Evolutionary conservation across 2,888 invertebrate species (phyloP), one percentile per base, ranked within the genome.

Genomic region (Liposcelis brunnea): DNA sequence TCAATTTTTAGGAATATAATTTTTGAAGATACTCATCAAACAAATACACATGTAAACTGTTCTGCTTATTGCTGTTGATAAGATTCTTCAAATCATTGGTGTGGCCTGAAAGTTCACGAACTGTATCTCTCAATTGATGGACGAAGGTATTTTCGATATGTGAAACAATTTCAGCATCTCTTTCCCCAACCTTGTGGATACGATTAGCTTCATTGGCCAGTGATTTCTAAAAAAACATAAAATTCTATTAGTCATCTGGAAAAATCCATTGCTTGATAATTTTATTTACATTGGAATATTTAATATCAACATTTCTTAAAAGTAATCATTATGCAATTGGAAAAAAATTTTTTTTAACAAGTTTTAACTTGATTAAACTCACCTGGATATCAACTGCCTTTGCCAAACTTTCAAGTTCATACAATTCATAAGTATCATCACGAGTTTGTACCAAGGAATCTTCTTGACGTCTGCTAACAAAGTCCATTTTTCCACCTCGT

Each of bases 61-160:
- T 64, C 54, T 80, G 77, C 50, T 66, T 64, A 48, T 66, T 62
- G 38, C 64, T 62, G 12, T 48, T 43, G 50, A 81, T 66, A 57
- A 85, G 66, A 45, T 69, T 69, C 59, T 75, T 74, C 56, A 86
- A 68, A 62, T 86, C 85, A 12, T 70, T 68, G 47, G 75, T 71
- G 63, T 82, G 73, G 2, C 86, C 86, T 16, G 85, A 74, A 26
- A 86, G 61, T 35, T 71, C 66, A 36, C 86, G 72, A 53, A 87
- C 71, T 10, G 62, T 67, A 42, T 75, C 69, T 1, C 80, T 66
- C 44, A 85, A 81, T 48, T 74, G 63, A 55, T 75, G 74, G 46
- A 82, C 68, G 64, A 82, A 84, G 53, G 80, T 72, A 52, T 84
- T 80, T 53, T 86, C 84, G 2, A 87, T 59, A 57, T 75, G 84